Base-by-base conservation (phyloP, 1,140 invertebrate genomes). In the Sinonovacula constricta region DNA sequence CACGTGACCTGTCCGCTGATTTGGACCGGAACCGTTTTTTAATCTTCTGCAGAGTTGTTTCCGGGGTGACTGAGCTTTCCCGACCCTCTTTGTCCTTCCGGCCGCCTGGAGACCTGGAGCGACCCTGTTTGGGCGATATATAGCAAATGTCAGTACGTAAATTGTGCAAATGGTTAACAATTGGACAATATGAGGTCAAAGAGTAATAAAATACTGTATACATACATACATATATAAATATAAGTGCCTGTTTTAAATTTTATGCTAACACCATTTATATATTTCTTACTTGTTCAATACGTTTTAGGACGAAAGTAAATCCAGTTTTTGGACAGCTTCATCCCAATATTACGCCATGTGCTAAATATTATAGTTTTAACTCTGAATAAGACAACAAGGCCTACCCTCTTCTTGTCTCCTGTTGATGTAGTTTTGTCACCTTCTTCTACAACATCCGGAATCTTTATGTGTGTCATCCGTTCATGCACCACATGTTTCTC, bases 401-500 rank as follows among this genome's bases (percentile, higher is more conserved):
- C 7, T 10, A 45, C 39, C 39, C 18, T 45, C 39, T 18, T 7
- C 22, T 57, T 57, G 22, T 10, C 10, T 18, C 53, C 65, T 31
- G 26, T 33, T 68, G 34, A 30, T 28, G 10, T 53, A 30, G 31
- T 39, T 49, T 62, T 62, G 10, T 26, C 22, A 59, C 4, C 45
- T 7, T 24, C 15, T 24, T 71, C 68, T 39, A 45, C 54, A 51
- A 65, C 63, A 65, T 76, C 72, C n/a, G 72, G 72, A 15, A 76
- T 76, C 24, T 56, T 30, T 24, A 76, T 67, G 3, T 62, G 72
- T 4, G 63, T 76, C 34, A 76, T 30, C 36, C 67, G 72, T 12
- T 76, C 72, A 22, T 76, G 72, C 10, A 53, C 57, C 62, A 76
- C 72, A 36, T 76, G 72, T 22, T 24, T 30, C 33, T 57, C 51